These are phyloP conservation scores for Eriocheir sinensis DNA, from an alignment of 1,140 invertebrate species.

Conservation along the genomic window DNA sequence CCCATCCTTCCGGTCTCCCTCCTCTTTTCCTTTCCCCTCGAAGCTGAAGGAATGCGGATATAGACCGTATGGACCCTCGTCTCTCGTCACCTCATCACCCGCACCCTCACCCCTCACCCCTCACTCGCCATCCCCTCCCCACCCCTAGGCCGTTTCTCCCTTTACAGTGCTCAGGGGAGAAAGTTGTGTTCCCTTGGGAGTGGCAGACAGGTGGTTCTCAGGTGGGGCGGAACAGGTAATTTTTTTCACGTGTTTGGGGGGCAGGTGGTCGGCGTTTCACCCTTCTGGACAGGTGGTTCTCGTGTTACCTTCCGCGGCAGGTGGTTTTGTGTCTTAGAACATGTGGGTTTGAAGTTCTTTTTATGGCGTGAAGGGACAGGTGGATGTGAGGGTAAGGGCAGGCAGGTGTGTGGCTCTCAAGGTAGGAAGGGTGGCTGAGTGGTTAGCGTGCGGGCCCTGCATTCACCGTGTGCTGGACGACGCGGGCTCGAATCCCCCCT, in stretches of 20 bases:
- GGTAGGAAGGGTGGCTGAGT: no score
- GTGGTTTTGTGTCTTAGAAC: no score
- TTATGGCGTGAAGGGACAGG: no score
- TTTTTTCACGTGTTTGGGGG: background rate
- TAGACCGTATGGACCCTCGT: background rate
- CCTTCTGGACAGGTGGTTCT: background rate
- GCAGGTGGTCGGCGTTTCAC: background rate
- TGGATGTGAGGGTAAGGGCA: no score
- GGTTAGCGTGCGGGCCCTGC: no score
- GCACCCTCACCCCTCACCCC: background rate
- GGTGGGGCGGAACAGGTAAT: background rate
- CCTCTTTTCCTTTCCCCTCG: background rate
- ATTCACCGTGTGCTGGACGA: no score
- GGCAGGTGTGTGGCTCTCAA: no score
- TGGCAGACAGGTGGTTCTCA: background rate
- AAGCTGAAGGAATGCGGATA: constrained; percentile 6
- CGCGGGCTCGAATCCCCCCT: no score
- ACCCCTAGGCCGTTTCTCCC: background rate
- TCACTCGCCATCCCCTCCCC: background rate
- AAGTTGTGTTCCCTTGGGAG: background rate
- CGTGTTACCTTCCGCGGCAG: background rate
- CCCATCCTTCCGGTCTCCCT: background rate
- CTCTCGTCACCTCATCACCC: no score
- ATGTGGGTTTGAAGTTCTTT: no score
- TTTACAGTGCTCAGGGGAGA: background rate